Evolutionary conservation across 2,797 vertebrate genomes (phyloP), one percentile per base, ranked within the genome.

Genomic region (Bryconaethiops microstoma): DNA sequence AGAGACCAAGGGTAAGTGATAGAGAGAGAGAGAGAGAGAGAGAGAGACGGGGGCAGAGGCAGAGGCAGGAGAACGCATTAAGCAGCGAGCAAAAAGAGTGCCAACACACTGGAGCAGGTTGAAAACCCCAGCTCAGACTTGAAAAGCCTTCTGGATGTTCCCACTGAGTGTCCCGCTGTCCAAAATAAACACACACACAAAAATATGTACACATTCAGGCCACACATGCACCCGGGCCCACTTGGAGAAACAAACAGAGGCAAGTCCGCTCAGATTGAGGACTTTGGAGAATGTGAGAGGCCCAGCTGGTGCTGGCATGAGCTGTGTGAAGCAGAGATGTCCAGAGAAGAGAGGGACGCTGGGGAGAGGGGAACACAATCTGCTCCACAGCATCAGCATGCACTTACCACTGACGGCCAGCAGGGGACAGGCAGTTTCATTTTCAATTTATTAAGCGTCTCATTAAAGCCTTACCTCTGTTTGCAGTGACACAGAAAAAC

Each of bases 221-320:
- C 67, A 42, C 71, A 76, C 62, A 57, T 7, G 64, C 62, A 45
- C 71, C 55, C 78, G 7, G 55, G 73, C 55, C 23, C 75, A 75
- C 62, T 74, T 54, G 23, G 12, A 80, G 72, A 84, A 74, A 79
- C 76, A 78, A 83, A 83, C 72, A 86, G 59, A 74, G 54, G 52
- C 79, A 50, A 68, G 68, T 65, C 55, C 21, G 57, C 67, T 81
- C 78, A 72, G 59, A 78, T 40, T 74, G 63, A n/a, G 39, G 69
- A 48, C 81, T 65, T 71, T 23, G 55, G 57, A 82, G 72, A 84
- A 80, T 72, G 78, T 85, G 35, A 81, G 76, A 74, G 45, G 39
- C 78, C 81, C 80, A 83, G 78, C 82, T 83, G 84, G 82, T 77
- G 78, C 67, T 87, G 84, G 75, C 63, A 42, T 39, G 76, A 78